Evolutionary conservation across 2,797 vertebrate species (phyloP), one percentile per base, ranked within the genome.

Genomic region (Artibeus jamaicensis): DNA sequence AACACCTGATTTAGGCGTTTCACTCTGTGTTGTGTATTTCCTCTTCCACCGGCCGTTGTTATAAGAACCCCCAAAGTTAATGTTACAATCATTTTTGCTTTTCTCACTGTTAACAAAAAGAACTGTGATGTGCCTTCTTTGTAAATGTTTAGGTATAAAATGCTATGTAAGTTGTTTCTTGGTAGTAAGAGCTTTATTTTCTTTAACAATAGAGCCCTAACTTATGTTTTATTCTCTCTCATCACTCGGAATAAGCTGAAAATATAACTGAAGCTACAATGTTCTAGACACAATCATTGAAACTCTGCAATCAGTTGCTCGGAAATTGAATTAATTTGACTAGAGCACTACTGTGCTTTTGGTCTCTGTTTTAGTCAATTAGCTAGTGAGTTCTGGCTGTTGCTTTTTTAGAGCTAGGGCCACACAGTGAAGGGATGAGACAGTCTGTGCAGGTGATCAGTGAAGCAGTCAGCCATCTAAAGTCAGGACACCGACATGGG

Each of bases 141-240:
- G 96, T 97, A 95, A 98, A 97, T 92, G 94, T 98, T 95, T 98
- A 98, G 97, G 70, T 98, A 98, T 96, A 98, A 96, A 98, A 3
- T 4, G 97, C 97, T 98, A 98, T 98, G 98, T 98, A 98, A 98
- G 57, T 88, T 16, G 94, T 95, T 97, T 95, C 92, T 95, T 97
- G 98, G 97, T 97, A 98, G 53, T 93, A 62, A 97, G 96, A 93
- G 68, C 86, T 97, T 83, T 97, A 97, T 97, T 97, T 96, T 97
- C 95, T 76, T 67, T 97, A 96, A 86, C 81, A 50, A 83, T 97
- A 96, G 96, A 78, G 88, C 95, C 89, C 44, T 89, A 94, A 93
- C 39, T 83, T 95, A 78, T 94, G 76, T 96, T 98, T 97, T 95
- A 96, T 73, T 50, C 96, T 46, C 71, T 68, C 39, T 89, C 95